Evolutionary conservation across 2,113 vertebrate genomes (phyloP).

Genomic region (Melozone crissalis): DNA sequence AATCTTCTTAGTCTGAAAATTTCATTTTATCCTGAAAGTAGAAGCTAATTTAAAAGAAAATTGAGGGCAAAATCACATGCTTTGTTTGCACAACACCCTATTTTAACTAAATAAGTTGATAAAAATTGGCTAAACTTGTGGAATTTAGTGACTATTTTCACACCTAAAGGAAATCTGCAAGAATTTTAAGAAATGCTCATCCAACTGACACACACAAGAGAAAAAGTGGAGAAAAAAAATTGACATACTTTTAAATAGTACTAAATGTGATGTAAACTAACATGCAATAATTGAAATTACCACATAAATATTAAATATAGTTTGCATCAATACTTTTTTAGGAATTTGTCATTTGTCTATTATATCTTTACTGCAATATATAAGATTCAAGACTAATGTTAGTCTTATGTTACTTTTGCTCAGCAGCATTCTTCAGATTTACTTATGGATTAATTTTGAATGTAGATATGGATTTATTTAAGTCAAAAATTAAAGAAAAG

Average conservation of each 20-base stretch:
- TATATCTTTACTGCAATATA: not conserved
- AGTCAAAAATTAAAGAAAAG: not conserved
- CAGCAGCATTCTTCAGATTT: not conserved
- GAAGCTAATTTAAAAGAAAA: not conserved
- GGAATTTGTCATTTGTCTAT: fast-evolving
- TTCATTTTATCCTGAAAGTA: not conserved
- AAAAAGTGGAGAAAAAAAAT: not conserved
- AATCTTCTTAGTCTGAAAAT: not conserved
- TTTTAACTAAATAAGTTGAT: not conserved
- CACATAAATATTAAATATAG: not conserved
- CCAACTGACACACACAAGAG: not conserved
- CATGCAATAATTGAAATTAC: not conserved
- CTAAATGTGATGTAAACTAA: not conserved
- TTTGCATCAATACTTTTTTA: not conserved
- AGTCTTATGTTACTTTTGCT: not conserved
- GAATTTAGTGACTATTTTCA: not conserved
- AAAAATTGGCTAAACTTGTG: not conserved
- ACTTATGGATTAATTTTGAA: not conserved
- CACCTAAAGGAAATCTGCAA: not conserved
- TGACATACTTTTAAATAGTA: not conserved
- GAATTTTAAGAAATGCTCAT: not conserved
- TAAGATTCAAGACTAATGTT: not conserved
- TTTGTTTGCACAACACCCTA: not conserved
- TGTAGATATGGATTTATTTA: not conserved
- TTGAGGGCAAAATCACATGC: not conserved